A percentile compares a stretch with the other conserved stretches of the same genome.
phyloP scores from a whole-genome alignment of 2,797 vertebrate species.

The Forpus xanthops region DNA sequence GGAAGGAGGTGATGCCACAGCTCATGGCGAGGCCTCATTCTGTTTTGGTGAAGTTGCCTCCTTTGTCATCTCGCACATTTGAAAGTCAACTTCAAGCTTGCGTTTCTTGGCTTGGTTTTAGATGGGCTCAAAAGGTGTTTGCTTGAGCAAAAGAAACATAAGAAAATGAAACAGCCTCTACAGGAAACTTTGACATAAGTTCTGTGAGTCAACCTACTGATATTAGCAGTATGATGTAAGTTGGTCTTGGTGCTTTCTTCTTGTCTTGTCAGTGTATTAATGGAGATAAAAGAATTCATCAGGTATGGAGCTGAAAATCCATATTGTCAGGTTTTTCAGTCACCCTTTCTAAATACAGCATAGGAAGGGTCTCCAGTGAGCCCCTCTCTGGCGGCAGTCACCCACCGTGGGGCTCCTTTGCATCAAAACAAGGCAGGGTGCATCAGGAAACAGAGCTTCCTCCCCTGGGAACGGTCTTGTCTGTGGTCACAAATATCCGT shows the following conservation, averaged over 20 bases:
- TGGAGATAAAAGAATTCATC: neutral
- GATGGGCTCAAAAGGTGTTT: neutral
- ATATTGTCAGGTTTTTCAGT: neutral
- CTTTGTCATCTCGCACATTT: fast-evolving
- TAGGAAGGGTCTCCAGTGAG: neutral
- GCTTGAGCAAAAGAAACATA: neutral
- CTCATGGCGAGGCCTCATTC: neutral
- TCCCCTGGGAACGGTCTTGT: neutral
- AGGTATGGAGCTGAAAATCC: neutral
- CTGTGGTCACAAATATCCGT: fast-evolving
- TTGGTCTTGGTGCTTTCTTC: neutral
- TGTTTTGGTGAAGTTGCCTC: neutral
- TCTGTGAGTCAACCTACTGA: neutral
- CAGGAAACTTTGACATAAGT: neutral
- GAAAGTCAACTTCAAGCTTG: neutral
- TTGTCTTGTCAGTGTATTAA: neutral
- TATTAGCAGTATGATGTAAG: neutral
- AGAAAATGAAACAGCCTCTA: neutral
- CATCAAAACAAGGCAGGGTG: neutral
- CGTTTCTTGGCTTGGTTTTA: neutral
- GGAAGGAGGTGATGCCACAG: neutral
- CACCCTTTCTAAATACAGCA: neutral
- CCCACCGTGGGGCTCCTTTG: neutral
- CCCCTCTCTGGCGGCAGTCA: fast-evolving
- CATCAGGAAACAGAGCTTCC: fast-evolving